Base-by-base conservation (phyloP, 2,888 invertebrate species). In the Meiosimyza platycephala region DNA sequence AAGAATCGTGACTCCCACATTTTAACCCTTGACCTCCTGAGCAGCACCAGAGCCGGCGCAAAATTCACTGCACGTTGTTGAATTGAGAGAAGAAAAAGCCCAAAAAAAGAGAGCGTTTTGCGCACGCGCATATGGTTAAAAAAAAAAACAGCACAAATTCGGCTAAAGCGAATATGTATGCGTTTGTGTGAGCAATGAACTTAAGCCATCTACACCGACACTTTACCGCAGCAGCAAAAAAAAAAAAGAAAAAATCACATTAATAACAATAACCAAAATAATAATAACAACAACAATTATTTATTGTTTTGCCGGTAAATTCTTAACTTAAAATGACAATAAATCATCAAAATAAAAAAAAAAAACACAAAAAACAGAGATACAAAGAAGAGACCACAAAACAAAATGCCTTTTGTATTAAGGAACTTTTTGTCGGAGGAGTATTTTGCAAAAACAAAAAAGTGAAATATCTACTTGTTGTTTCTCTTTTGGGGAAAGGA, bases 1-100 rank as follows among this genome's bases (percentile, higher is more conserved):
- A 72, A 76, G 80, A 85, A 85, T 85, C 85, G 85, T 85, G 85
- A 85, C 86, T 85, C 85, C 85, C 80, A 85, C 86, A 85, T 85
- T 84, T 85, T 85, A 84, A 85, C 85, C 85, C 82, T 85, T 85
- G 85, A 85, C 84, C 85, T 79, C 82, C 40, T 11, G 48, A 13
- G 48, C 16, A 66, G 16, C 28, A 22, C 22, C 22, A 54, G 54
- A 52, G 54, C 40, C 33, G 15, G 51, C 40, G 9, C 40, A 40
- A 28, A 18, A 22, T 13, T 4, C 18, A 28, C 60, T 33, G 6
- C 28, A 50, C 13, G 16, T 16, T 28, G 6, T 22, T 16, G 16
- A 28, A 16, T 59, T 59, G 13, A 15, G 13, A 59, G 16, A 28
- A 28, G 11, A 63, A 40, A 51, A 52, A 64, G 15, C 13, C 64